Evolutionary conservation across 2,113 vertebrate species (phyloP).

Genomic region (Acanthisitta chloris): DNA sequence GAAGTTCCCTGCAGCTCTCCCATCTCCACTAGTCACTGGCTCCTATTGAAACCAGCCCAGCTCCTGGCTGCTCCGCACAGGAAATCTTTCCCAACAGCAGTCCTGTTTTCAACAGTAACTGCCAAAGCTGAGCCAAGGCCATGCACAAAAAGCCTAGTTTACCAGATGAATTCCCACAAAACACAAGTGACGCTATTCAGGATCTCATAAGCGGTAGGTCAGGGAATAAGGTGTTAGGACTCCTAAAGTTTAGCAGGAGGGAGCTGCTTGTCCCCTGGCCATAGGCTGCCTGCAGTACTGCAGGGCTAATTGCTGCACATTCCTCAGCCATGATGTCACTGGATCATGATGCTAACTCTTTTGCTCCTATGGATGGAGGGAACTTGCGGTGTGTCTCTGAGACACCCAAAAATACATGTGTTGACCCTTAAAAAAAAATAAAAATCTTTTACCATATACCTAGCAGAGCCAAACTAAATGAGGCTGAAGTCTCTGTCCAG

Average conservation of each 20-base stretch:
- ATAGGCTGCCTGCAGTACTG: slow-evolving; percentile 47
- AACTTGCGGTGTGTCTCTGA: slow-evolving; percentile 33
- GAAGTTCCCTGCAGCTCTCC: not conserved
- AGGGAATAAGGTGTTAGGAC: slow-evolving; percentile 53
- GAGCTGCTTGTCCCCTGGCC: slow-evolving; percentile 50
- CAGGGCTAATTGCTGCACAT: slow-evolving; percentile 74
- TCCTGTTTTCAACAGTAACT: not conserved
- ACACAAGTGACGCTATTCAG: slow-evolving; percentile 50
- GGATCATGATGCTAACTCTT: slow-evolving; percentile 37
- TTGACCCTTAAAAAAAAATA: slow-evolving; percentile 56
- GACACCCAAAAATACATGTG: slow-evolving; percentile 56
- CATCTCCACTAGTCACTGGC: not conserved
- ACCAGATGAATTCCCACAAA: slow-evolving; percentile 45
- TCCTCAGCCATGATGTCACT: slow-evolving; percentile 70
- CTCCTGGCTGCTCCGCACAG: not conserved
- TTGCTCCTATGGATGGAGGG: slow-evolving; percentile 45
- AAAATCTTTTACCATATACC: slow-evolving; percentile 42
- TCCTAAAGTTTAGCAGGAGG: slow-evolving; percentile 50
- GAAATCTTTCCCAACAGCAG: slow-evolving; percentile 33
- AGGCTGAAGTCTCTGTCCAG: slow-evolving; percentile 79
- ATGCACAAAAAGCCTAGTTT: slow-evolving; percentile 41
- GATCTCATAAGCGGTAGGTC: slow-evolving; percentile 55
- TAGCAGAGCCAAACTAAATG: slow-evolving; percentile 75
- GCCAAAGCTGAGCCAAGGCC: not conserved
- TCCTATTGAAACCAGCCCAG: slow-evolving; percentile 3